Base-by-base conservation (phyloP, 2,797 vertebrate genomes). In the Crocidura indochinensis region DNA sequence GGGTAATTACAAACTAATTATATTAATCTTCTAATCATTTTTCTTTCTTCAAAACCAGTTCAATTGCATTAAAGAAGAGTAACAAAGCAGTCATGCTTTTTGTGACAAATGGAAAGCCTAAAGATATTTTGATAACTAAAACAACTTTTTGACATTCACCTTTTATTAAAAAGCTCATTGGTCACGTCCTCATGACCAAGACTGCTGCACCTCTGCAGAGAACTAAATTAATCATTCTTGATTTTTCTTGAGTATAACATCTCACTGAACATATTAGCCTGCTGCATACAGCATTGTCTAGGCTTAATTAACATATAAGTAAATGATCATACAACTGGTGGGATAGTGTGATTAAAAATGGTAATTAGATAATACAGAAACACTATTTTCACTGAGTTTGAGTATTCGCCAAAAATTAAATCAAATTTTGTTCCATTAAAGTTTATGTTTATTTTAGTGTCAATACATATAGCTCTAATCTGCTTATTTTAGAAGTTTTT, bases 71-170 rank as follows among this genome's bases (percentile, higher is more conserved):
- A 95, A 95, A 95, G 85, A 84, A 87, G 96, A 96, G 87, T 76
- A 94, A 87, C 84, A 91, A 49, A 96, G 77, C 94, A 97, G 94
- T 69, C 93, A 94, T 62, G 96, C 91, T 96, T 96, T 93, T 94
- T 93, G 94, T 93, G 96, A 97, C 94, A 96, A 96, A 97, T 93
- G 79, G 87, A 85, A 90, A 87, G 96, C 93, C 87, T 46, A 95
- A 90, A 89, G 88, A 94, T 95, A 94, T 96, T 94, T 95, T 95
- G 92, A 96, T 96, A 38, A 38, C 94, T 95, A 94, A 95, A 97
- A 97, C 85, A 97, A 96, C 95, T 83, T 97, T 97, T 94, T 97
- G 90, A 95, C 97, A 95, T 91, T 97, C 94, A 84, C 91, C 86
- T 96, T 80, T 95, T 96, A 97, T 96, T 95, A 97, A 71, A 97